Evolutionary conservation across 2,888 invertebrate species (phyloP), one percentile per base, ranked within the genome.

Genomic region (Cacoxenus indagator): DNA sequence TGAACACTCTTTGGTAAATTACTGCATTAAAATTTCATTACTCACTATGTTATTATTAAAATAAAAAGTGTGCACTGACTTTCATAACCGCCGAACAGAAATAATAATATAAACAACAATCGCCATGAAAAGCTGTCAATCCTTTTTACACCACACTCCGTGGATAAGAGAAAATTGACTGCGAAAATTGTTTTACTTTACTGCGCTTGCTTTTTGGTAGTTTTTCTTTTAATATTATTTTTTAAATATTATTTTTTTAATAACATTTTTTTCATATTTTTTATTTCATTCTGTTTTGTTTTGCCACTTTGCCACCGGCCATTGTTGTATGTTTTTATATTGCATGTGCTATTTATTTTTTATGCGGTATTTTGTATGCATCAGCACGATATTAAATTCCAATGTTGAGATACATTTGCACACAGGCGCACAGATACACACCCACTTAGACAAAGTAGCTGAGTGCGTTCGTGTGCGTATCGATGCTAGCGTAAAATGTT

Each of bases 151-250:
- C 77, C 68, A 69, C 80, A 72, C n/a, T n/a, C 73, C 37, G 14
- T 11, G 37, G 79, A 84, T 80, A 80, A 80, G 70, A 84, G 76
- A 80, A 81, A 84, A 80, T 84, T 80, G 80, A 84, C 83, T 84
- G 81, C 83, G 79, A 82, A 80, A 84, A 80, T 84, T 84, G 77
- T 82, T 82, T 80, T 73, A 73, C 81, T 75, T 71, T 70, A 66
- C 74, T 78, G 26, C 70, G 70, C n/a, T 73, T 68, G 67, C 48
- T 67, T 37, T 67, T 77, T 67, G 71, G 65, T 72, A 72, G 70
- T 70, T 72, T 70, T 72, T 51, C 22, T 62, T 29, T 14, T 55
- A 54, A 14, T 57, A 14, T 27, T 24, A 37, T 19, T 61, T 9
- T 59, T 29, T 48, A 17, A 26, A 11, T 64, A 43, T 67, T 31